Evolutionary conservation across 2,888 invertebrate species (phyloP).

Genomic region (Synergus japonicus): DNA sequence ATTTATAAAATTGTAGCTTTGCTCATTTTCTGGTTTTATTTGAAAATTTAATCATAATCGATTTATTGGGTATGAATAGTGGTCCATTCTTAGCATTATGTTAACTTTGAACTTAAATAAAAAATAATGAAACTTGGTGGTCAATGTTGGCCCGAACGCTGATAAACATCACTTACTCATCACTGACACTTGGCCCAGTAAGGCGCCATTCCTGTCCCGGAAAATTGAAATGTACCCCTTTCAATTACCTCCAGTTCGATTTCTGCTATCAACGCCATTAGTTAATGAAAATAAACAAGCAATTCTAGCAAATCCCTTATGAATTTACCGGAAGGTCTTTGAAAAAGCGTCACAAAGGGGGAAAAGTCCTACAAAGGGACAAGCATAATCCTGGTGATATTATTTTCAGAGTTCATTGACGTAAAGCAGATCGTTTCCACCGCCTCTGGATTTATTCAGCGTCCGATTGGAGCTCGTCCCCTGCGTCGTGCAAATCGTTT

Average conservation of each 20-base stretch:
- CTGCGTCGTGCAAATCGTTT: conserved; percentile 38
- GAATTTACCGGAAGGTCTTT: background rate
- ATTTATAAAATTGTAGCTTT: too few species aligned
- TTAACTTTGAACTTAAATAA: too few species aligned
- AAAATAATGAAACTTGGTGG: too few species aligned
- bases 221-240: background rate
- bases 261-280: background rate
- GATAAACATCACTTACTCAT: too few species aligned
- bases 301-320: background rate
- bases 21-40: too few species aligned
- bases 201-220: too few species aligned
- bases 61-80: too few species aligned
- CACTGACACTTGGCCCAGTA: too few species aligned
- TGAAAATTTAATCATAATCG: too few species aligned
- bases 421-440: conserved; percentile 37
- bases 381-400: background rate
- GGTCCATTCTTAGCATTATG: too few species aligned
- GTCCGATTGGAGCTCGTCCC: conserved; percentile 46
- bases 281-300: background rate
- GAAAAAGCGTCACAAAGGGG: background rate
- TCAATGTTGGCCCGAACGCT: too few species aligned
- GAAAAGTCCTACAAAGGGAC: background rate
- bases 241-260: background rate
- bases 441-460: conserved; percentile 44
- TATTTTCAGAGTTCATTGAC: conserved; percentile 26